A percentile compares a stretch with the other conserved stretches of the same genome.
Conservation (phyloP, 1,140 invertebrate species). For the Polypedilum vanderplanki region DNA sequence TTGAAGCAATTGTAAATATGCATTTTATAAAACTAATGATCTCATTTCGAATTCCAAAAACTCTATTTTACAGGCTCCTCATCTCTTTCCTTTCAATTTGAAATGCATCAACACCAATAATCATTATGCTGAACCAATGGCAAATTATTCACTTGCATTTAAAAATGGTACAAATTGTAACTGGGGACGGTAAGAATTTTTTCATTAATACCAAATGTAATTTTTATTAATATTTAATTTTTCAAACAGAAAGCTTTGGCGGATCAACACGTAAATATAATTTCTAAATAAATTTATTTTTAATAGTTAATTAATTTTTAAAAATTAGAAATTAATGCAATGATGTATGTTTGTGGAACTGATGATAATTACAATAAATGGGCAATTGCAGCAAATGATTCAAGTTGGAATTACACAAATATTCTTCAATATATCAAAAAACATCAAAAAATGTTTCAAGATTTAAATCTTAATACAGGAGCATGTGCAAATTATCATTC, state of each 20-base stretch:
- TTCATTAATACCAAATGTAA: too few relatives aligned
- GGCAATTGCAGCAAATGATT: background rate
- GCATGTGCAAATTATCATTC: background rate
- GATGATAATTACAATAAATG: background rate
- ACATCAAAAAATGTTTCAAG: background rate
- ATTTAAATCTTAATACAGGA: background rate
- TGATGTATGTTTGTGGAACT: background rate
- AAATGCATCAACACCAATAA: background rate
- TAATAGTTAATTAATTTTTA: background rate
- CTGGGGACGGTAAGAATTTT: too few relatives aligned
- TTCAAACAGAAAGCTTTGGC: background rate
- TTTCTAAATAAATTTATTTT: background rate
- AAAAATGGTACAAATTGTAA: background rate
- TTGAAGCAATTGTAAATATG: background rate
- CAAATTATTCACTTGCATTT: background rate
- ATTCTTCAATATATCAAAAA: background rate
- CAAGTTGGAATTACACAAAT: slow-evolving; percentile 4
- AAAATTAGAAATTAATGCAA: background rate
- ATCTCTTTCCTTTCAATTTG: background rate
- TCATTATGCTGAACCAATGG: background rate
- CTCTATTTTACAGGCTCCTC: background rate
- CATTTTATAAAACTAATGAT: too few relatives aligned
- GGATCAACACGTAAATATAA: background rate
- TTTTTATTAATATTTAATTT: too few relatives aligned
- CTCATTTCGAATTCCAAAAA: too few relatives aligned